Percentiles rank a stretch among this genome's conserved stretches.
Conservation (phyloP, 2,113 vertebrate genomes). For the Xerus inauris region DNA sequence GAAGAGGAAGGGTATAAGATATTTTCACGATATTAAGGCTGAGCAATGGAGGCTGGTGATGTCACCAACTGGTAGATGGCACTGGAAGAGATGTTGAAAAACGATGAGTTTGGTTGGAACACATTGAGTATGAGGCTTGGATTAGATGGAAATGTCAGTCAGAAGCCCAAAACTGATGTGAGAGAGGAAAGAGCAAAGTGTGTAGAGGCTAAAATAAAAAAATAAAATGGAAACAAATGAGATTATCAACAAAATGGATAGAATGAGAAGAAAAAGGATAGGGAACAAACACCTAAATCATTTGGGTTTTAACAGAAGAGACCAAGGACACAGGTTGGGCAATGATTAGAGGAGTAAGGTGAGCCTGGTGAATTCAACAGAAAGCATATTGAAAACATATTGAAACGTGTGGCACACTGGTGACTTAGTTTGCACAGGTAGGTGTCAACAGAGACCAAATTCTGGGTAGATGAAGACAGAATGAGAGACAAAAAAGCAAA, state of each 20-base stretch:
- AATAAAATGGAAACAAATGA: background rate
- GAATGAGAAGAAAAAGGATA: background rate
- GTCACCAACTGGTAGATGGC: background rate
- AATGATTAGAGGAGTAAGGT: too few relatives aligned
- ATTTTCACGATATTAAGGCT: background rate
- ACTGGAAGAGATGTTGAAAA: background rate
- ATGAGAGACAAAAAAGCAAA: background rate
- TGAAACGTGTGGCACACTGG: background rate
- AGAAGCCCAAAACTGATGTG: background rate
- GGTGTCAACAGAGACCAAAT: background rate
- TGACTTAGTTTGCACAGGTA: background rate
- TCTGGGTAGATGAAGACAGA: background rate
- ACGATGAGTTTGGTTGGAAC: background rate
- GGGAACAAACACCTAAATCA: background rate
- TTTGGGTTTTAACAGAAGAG: background rate
- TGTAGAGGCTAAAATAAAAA: background rate
- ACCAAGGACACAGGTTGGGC: fast-evolving
- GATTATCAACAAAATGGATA: background rate
- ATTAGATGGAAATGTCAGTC: background rate
- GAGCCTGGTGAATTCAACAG: background rate
- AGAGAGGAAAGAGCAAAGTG: background rate
- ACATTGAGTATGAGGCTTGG: background rate
- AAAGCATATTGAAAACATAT: background rate
- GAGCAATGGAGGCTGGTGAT: background rate
- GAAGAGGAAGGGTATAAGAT: background rate